phyloP scores from a whole-genome alignment of 2,888 invertebrate species.

The Uropetala carovei region DNA sequence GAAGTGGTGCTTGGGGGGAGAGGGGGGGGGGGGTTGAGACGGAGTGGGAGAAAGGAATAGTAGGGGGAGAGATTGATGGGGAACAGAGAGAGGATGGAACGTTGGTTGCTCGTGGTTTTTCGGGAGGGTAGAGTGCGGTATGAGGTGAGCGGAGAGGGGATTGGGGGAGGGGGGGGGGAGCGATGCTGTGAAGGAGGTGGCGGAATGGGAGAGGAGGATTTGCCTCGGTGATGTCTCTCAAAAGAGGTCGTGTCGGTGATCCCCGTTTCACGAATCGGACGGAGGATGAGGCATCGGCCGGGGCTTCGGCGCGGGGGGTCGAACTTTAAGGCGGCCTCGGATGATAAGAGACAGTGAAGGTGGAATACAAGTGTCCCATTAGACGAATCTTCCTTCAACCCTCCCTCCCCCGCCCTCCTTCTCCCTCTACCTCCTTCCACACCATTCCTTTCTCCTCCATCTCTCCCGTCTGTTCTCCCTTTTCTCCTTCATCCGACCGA shows the following conservation, averaged over 20 bases:
- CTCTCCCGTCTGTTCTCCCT: not conserved
- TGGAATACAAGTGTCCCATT: constrained; percentile 57
- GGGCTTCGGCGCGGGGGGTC: constrained; percentile 8
- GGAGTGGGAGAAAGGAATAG: not conserved
- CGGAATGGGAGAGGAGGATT: not conserved
- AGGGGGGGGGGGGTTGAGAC: not conserved
- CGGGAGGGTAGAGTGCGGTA: not conserved
- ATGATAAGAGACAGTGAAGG: constrained; percentile 31
- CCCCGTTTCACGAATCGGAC: constrained; percentile 14
- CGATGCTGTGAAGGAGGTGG: not conserved
- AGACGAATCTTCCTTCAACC: constrained; percentile 19
- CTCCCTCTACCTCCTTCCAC: not conserved
- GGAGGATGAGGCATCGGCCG: not conserved
- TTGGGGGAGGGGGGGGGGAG: not conserved
- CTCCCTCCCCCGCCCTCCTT: not conserved
- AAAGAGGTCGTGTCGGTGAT: not conserved
- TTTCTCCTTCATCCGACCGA: too few relatives aligned
- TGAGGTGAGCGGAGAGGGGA: not conserved
- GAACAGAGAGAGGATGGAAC: not conserved
- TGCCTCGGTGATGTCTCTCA: not conserved
- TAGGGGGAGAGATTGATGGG: constrained; percentile 44
- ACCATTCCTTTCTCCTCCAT: not conserved
- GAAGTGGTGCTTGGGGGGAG: not conserved
- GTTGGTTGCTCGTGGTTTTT: not conserved
- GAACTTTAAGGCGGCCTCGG: constrained; percentile 2